Evolutionary conservation across 2,113 vertebrate species (phyloP), one percentile per base, ranked within the genome.

Genomic region (Epinephelus moara): DNA sequence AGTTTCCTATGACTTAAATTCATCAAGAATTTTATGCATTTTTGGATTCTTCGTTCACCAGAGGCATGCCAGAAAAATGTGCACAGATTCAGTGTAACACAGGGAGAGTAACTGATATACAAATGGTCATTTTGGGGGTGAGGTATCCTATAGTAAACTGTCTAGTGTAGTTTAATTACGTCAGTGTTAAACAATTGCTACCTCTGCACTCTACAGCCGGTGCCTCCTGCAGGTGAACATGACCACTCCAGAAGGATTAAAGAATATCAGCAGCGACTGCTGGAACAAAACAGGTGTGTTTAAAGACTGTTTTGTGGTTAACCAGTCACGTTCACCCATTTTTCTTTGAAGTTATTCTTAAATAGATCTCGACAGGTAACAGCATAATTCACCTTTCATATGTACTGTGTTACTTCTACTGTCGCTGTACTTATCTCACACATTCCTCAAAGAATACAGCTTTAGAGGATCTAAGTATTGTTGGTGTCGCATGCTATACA

Each of bases 231-330:
- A 56, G 72, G 61, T 86, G 94, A 96, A 79, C 92, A 92, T 3
- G 82, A 75, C 18, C 95, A 93, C 30, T 89, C 90, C 55, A 89
- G 91, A 78, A 81, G 83, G 61, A 94, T 98, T 52, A 93, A 0
- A 85, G 79, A 94, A 85, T 97, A 97, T 82, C 97, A 99, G 10
- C 96, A 94, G 17, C 91, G 69, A 9, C 96, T 99, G 67, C 76
- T 99, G 19, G 92, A 96, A 45, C 97, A 97, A 71, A 97, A 96
- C 69, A 95, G 96, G 98, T 98, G 71, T 71, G 84, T 56, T 75
- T 42, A 55, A 69, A 10, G 4, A 7, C 18, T 62, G 12, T 0
- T 13, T 52, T 40, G 1, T 27, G 27, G 11, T 60, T 21, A 37
- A 12, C 47, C 4, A 33, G 0, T 52, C 49, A 55, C n/a, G 42